Percentiles rank a stretch among this genome's conserved stretches.
These are phyloP conservation scores for Pilophorus perplexus DNA, from an alignment of 2,888 invertebrate genomes.

Conservation along the genomic window DNA sequence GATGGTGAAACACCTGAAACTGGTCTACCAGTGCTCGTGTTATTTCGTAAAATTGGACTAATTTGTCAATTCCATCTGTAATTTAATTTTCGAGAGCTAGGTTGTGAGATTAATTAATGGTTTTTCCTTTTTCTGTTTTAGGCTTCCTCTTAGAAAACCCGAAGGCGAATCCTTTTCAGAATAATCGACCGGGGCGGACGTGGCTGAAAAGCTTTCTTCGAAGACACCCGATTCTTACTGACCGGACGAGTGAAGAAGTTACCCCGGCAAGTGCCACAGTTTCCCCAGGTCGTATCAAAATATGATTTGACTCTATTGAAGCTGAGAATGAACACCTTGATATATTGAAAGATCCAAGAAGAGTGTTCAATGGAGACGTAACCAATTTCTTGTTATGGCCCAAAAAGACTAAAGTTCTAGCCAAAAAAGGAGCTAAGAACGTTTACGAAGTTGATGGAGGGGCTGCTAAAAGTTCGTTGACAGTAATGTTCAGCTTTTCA, in stretches of 20 bases:
- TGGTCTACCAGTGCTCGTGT: too few relatives aligned
- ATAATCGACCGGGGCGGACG: neutral
- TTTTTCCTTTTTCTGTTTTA: too few relatives aligned
- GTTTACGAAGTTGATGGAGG: slow-evolving; percentile 48
- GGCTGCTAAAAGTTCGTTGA: slow-evolving; percentile 50
- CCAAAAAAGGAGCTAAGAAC: slow-evolving; percentile 49
- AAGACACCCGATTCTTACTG: slow-evolving; percentile 44
- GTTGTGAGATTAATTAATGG: too few relatives aligned
- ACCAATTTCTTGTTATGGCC: slow-evolving; percentile 46
- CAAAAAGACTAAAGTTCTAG: slow-evolving; percentile 44
- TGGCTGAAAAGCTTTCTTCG: slow-evolving; percentile 44
- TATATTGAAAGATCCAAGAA: slow-evolving; percentile 41
- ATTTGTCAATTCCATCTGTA: too few relatives aligned
- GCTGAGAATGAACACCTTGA: slow-evolving; percentile 36
- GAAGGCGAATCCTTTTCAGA: neutral
- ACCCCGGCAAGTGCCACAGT: slow-evolving; percentile 42
- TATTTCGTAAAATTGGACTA: too few relatives aligned
- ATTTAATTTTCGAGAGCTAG: too few relatives aligned
- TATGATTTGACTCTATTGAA: slow-evolving; percentile 41
- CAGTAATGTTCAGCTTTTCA: slow-evolving; percentile 49
- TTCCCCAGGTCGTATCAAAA: slow-evolving; percentile 34
- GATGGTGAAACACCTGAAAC: too few relatives aligned
- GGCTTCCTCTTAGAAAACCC: neutral
- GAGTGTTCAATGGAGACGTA: slow-evolving; percentile 47
- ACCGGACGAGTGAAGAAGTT: slow-evolving; percentile 43